Conservation (phyloP, 2,888 invertebrate species). For the Platycnemis pennipes region DNA sequence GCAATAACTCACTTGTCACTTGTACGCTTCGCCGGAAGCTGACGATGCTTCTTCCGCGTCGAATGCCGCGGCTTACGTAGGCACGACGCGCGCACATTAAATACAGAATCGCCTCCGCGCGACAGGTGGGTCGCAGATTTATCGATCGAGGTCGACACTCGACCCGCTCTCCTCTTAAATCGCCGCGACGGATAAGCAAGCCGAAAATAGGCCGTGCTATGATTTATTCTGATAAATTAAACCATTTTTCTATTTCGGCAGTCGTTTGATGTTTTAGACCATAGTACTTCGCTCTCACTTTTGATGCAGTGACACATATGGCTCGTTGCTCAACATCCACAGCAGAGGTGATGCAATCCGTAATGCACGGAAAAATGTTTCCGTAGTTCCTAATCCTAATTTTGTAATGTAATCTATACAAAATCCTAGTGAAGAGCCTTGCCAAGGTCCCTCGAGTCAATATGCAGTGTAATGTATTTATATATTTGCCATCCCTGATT, state of each 20-base stretch:
- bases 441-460: no score
- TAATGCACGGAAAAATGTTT: no score
- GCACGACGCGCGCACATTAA: not conserved
- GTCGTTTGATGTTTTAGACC: no score
- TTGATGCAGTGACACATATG: no score
- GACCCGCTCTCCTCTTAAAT: not conserved
- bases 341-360: no score
- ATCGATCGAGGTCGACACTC: not conserved
- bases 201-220: not conserved
- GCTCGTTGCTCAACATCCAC: no score
- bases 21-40: not conserved
- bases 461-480: no score
- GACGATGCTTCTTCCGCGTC: not conserved
- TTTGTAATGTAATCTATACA: no score
- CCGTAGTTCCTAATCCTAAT: no score
- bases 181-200: not conserved
- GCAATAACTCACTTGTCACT: not conserved
- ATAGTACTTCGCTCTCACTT: no score
- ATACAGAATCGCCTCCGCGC: not conserved
- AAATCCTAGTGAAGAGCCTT: no score
- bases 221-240: not conserved
- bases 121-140: not conserved
- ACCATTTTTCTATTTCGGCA: not conserved
- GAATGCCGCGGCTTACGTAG: not conserved
- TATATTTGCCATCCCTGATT: no score